phyloP scores from a whole-genome alignment of 2,113 vertebrate species.

The Leptocoma aspasia region DNA sequence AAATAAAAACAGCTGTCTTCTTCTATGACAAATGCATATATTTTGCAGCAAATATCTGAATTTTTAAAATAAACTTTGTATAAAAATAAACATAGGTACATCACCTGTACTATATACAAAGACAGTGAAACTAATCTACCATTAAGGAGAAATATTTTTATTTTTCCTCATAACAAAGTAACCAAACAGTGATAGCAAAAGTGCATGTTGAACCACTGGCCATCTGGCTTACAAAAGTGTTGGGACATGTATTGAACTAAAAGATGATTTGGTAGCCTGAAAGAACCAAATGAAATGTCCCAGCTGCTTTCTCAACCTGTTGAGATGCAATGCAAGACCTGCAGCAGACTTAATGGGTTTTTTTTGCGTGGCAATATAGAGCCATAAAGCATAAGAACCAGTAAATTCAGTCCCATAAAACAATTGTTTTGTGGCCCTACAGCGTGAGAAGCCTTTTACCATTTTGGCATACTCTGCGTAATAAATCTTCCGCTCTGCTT shows the following conservation, averaged over 20 bases:
- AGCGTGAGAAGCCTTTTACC: not conserved
- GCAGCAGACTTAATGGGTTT: not conserved
- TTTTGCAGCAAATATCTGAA: not conserved
- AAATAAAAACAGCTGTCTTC: not conserved
- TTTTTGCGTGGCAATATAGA: not conserved
- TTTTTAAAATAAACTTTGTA: not conserved
- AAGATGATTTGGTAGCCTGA: not conserved
- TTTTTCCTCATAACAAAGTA: not conserved
- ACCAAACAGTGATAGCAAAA: not conserved
- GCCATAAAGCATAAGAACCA: not conserved
- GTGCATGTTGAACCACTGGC: not conserved
- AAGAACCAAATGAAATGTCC: not conserved
- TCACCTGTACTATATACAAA: not conserved
- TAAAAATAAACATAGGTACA: not conserved
- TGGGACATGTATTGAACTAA: not conserved
- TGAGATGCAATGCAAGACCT: not conserved
- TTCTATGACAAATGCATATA: not conserved
- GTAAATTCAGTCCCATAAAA: not conserved
- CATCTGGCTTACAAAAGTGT: not conserved
- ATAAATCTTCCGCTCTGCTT: constrained; percentile 15
- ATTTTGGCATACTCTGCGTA: not conserved
- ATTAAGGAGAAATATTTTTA: not conserved
- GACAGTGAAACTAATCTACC: not conserved
- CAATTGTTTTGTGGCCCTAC: not conserved
- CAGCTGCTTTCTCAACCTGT: not conserved